Base-by-base conservation (phyloP, 2,113 vertebrate genomes). In the Mormyrus iriodes region DNA sequence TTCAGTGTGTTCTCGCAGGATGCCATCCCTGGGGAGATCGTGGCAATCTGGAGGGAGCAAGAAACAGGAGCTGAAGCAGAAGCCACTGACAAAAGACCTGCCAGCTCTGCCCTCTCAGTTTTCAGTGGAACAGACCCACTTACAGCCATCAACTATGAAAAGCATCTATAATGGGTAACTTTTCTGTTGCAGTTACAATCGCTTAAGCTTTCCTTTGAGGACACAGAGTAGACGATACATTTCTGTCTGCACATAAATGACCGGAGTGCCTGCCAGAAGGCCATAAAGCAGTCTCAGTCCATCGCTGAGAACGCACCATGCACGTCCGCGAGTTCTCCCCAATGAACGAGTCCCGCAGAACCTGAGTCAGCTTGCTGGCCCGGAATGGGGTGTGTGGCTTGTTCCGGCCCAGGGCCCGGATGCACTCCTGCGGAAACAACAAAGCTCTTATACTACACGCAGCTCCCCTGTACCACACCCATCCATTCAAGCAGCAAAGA, bases 1-100 rank as follows among this genome's bases (percentile, higher is more conserved):
- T 99, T 99, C 90, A 99, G 93, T 91, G 98, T 99, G 94, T 99
- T 99, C 96, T 99, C 98, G 96, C 98, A 99, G 12, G 98, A 99
- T 19, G 98, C 97, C 97, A 99, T 99, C 76, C 98, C 98, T 5
- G 98, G 98, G 93, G 98, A 99, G 94, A 99, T 98, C 53, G 98
- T 99, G 46, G 98, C 98, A 0, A 99, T 99, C 98, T 99, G 92
- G n/a, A 4, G 44, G 90, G 48, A 89, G 61, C n/a, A 90, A 88
- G 35, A 94, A 90, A 69, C 92, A 27, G 0, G 87, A 88, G 76
- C n/a, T 52, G 31, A n/a, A 13, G 79, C 79, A 39, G 79, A 44
- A 15, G 12, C 83, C n/a, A 88, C 15, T 21, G 12, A 10, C 58
- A 39, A 46, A 58, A 6, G n/a, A 13, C 12, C 5, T 27, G 42